phyloP scores from a whole-genome alignment of 2,888 invertebrate species.

The Lumbricus terrestris region DNA sequence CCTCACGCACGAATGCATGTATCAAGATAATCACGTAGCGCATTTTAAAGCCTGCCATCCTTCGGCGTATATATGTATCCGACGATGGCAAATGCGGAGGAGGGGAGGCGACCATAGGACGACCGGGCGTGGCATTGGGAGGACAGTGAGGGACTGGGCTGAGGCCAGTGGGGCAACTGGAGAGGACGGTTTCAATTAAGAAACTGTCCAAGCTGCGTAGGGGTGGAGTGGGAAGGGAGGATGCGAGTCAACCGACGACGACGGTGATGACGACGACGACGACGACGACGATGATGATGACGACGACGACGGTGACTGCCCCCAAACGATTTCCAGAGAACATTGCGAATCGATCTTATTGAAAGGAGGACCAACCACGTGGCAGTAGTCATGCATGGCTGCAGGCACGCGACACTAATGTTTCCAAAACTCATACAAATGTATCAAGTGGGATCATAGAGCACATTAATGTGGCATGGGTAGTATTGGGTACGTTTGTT shows the following conservation, averaged over 20 bases:
- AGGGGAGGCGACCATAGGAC: background rate
- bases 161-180: background rate
- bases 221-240: no score
- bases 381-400: background rate
- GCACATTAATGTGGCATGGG: background rate
- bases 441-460: background rate
- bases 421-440: no score
- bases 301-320: no score
- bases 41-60: background rate
- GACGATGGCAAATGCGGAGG: background rate
- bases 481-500: no score
- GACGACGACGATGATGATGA: background rate
- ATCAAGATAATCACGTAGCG: background rate
- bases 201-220: constrained; percentile 3
- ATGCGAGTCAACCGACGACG: background rate
- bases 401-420: background rate
- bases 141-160: background rate
- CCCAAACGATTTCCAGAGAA: background rate
- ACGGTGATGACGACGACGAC: background rate
- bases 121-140: background rate
- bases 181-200: constrained; percentile 3
- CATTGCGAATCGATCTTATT: background rate
- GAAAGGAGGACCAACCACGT: background rate
- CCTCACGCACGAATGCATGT: background rate
- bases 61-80: background rate